Percentiles rank a stretch among this genome's conserved stretches.
phyloP scores from a whole-genome alignment of 1,140 invertebrate species.

The Sycophila sp. region DNA sequence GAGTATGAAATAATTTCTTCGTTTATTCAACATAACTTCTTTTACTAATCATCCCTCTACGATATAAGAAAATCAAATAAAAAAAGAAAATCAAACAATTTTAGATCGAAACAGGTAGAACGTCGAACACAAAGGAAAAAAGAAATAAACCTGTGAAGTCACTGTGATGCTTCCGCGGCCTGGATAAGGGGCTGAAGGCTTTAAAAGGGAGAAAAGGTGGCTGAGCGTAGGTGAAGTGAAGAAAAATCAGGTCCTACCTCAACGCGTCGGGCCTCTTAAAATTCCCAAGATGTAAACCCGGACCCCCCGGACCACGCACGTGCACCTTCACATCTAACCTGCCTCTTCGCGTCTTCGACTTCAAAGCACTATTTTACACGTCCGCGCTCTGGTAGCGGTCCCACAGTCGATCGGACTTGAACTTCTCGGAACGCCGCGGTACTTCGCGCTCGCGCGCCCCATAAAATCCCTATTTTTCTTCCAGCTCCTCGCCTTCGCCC shows the following conservation, averaged over 20 bases:
- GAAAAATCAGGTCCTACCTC: neutral
- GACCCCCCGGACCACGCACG: neutral
- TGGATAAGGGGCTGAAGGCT: neutral
- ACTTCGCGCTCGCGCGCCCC: neutral
- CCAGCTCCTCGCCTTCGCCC: neutral
- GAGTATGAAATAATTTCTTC: too few relatives aligned
- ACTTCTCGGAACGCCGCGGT: slow-evolving; percentile 1
- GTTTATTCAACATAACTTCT: too few relatives aligned
- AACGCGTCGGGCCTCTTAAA: neutral
- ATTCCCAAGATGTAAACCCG: slow-evolving; percentile 7
- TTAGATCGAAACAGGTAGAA: too few relatives aligned
- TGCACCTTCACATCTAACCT: neutral
- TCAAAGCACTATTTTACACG: too few relatives aligned
- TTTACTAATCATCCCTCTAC: too few relatives aligned
- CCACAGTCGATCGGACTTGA: neutral
- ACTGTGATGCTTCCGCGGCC: neutral
- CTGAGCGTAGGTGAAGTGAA: neutral
- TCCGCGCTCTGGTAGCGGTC: neutral
- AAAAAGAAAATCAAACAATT: too few relatives aligned
- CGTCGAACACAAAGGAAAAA: too few relatives aligned
- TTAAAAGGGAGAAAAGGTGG: neutral
- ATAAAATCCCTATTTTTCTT: neutral
- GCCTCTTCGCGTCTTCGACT: neutral
- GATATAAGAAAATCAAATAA: too few relatives aligned
- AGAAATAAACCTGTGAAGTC: slow-evolving; percentile 10